These are phyloP conservation scores for Ypsolopha scabrella DNA, from an alignment of 2,888 invertebrate species.

Conservation along the genomic window DNA sequence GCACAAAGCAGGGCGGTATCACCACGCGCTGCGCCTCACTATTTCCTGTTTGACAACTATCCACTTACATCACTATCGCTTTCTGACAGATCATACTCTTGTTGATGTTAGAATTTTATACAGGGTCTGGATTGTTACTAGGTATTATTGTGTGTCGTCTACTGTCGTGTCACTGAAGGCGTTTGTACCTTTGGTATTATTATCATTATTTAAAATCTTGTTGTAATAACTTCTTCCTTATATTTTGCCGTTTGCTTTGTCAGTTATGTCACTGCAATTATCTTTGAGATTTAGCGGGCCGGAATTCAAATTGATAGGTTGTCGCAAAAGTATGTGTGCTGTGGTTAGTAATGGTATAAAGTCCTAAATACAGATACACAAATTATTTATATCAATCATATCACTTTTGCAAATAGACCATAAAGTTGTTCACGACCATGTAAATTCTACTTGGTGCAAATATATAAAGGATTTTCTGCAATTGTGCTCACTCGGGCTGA, in stretches of 20 bases:
- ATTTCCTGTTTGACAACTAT: slow-evolving; percentile 70
- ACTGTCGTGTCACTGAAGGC: slow-evolving; percentile 47
- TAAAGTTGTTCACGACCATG: slow-evolving; percentile 42
- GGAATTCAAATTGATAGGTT: background rate
- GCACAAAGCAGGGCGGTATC: slow-evolving; percentile 48
- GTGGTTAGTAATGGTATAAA: background rate
- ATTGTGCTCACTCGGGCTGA: slow-evolving; percentile 37
- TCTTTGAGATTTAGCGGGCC: background rate
- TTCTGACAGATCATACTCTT: slow-evolving; percentile 44
- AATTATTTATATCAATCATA: slow-evolving; percentile 54
- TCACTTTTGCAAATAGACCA: slow-evolving; percentile 54
- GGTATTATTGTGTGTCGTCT: slow-evolving; percentile 24
- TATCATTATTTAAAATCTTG: slow-evolving; percentile 45
- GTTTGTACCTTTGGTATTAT: slow-evolving; percentile 47
- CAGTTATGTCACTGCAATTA: background rate
- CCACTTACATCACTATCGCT: slow-evolving; percentile 68
- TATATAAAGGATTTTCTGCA: slow-evolving; percentile 36
- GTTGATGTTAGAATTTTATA: slow-evolving; percentile 58
- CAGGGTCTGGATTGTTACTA: slow-evolving; percentile 62
- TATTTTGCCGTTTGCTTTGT: background rate
- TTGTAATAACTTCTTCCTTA: slow-evolving; percentile 38
- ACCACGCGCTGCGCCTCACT: slow-evolving; percentile 62
- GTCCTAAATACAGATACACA: slow-evolving; percentile 34
- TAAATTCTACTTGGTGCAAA: slow-evolving; percentile 24
- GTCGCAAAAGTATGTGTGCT: background rate